These are phyloP conservation scores for Ophioninae sp. DNA, from an alignment of 2,888 invertebrate genomes.

Conservation along the genomic window DNA sequence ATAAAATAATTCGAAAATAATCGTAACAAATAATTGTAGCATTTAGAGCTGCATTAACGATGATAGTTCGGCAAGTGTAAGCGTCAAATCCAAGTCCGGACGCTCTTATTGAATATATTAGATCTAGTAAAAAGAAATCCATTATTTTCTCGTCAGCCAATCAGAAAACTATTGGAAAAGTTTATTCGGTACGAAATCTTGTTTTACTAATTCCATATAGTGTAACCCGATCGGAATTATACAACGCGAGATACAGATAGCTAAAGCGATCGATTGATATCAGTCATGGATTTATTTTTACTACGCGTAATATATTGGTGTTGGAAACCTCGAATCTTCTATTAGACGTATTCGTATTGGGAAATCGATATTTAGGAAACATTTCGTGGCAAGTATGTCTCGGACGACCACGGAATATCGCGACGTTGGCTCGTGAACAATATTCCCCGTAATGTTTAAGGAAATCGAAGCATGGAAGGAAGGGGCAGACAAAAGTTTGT, in stretches of 20 bases:
- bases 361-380: not conserved
- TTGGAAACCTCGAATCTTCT: not conserved
- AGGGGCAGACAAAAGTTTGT: constrained; percentile 32
- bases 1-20: not conserved
- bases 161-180: too few relatives aligned
- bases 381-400: not conserved
- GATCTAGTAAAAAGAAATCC: not conserved
- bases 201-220: too few relatives aligned
- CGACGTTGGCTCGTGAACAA: constrained; percentile 1
- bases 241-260: too few relatives aligned
- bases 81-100: not conserved
- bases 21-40: not conserved
- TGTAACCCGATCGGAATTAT: too few relatives aligned
- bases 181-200: too few relatives aligned
- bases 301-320: too few relatives aligned
- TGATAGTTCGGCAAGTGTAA: too few relatives aligned
- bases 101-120: not conserved
- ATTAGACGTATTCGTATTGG: not conserved
- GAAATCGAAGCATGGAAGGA: not conserved
- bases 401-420: constrained; percentile 4
- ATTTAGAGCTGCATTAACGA: not conserved
- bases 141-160: too few relatives aligned
- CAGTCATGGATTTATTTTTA: too few relatives aligned
- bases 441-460: constrained; percentile 33
- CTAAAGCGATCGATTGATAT: too few relatives aligned